phyloP scores from a whole-genome alignment of 2,113 vertebrate genomes.

The Illadopsis cleaveri region DNA sequence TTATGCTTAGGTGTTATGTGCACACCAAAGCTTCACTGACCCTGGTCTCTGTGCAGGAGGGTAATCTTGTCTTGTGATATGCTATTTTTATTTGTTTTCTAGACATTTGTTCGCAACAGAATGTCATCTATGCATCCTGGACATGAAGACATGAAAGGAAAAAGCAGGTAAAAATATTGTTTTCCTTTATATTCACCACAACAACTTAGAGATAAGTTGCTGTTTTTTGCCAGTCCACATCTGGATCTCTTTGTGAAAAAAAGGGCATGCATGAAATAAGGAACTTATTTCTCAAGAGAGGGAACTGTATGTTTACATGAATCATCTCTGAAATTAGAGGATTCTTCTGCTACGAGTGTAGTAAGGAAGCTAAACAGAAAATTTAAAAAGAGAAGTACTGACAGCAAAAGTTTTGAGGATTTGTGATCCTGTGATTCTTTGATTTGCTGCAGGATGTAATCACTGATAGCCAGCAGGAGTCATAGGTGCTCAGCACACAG shows the following conservation, averaged over 20 bases:
- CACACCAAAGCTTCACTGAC: background rate
- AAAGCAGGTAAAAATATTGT: background rate
- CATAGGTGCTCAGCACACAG: accelerated
- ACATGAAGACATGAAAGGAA: background rate
- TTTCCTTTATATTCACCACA: background rate
- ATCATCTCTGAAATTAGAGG: background rate
- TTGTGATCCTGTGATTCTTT: background rate
- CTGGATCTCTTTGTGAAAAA: background rate
- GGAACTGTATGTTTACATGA: conserved; percentile 10
- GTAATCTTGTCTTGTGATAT: background rate
- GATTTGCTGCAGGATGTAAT: background rate
- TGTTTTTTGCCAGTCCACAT: background rate
- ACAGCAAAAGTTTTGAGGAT: background rate
- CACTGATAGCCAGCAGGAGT: background rate
- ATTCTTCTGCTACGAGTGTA: background rate
- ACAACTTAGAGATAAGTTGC: background rate
- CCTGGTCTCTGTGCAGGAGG: background rate
- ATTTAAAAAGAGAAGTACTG: background rate
- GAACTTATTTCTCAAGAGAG: conserved; percentile 16
- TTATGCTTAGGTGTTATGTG: background rate
- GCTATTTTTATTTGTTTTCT: background rate
- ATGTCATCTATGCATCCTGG: background rate
- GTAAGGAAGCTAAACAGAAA: conserved; percentile 14
- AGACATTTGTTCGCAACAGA: background rate
- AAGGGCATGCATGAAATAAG: background rate